Conservation (phyloP, 2,888 invertebrate genomes). For the Campoplex nolae region DNA sequence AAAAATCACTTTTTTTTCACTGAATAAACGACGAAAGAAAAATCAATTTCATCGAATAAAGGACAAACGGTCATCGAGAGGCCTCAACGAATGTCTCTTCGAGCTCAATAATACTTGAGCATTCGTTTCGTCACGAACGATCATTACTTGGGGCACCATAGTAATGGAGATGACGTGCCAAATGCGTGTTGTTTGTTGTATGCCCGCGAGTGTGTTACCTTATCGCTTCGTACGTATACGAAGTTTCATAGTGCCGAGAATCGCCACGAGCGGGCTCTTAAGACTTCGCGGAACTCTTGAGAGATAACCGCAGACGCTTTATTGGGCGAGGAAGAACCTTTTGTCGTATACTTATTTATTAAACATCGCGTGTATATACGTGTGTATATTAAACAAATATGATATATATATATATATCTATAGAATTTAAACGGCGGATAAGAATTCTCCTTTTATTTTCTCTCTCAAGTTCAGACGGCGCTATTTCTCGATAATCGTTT, state of each 20-base stretch:
- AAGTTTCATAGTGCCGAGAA: slow-evolving; percentile 8
- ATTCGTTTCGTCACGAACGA: slow-evolving; percentile 43
- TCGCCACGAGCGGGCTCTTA: slow-evolving; percentile 18
- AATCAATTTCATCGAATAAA: background rate
- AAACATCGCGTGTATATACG: background rate
- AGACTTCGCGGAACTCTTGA: slow-evolving; percentile 19
- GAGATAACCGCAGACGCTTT: slow-evolving; percentile 20
- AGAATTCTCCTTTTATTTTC: background rate
- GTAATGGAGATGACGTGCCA: slow-evolving; percentile 31
- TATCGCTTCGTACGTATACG: slow-evolving; percentile 31
- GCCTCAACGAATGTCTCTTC: slow-evolving; percentile 41
- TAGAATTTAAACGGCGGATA: background rate
- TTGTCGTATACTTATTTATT: background rate
- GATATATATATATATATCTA: background rate
- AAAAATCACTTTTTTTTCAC: background rate
- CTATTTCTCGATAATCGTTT: background rate
- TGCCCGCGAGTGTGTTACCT: slow-evolving; percentile 21
- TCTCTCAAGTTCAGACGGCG: background rate
- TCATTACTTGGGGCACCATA: slow-evolving; percentile 49
- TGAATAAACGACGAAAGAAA: background rate
- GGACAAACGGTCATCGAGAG: slow-evolving; percentile 33
- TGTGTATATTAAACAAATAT: background rate
- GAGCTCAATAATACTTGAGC: slow-evolving; percentile 8
- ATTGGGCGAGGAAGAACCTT: background rate
- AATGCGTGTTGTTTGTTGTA: slow-evolving; percentile 4